Evolutionary conservation across 2,113 vertebrate species (phyloP).

Genomic region (Rhinoderma darwinii): DNA sequence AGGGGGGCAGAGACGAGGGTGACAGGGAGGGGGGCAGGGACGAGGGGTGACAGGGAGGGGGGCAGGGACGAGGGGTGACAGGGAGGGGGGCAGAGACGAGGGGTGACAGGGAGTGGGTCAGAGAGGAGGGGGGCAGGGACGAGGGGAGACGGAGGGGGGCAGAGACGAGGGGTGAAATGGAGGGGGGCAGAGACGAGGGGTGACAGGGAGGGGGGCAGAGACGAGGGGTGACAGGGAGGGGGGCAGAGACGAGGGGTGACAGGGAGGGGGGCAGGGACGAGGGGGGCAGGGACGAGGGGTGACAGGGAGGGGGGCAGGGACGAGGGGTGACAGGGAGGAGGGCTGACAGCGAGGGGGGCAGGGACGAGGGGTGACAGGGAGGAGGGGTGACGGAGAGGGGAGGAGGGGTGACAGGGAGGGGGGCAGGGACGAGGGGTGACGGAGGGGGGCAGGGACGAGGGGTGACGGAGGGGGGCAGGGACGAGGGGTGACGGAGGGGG

Average conservation of each 20-base stretch:
- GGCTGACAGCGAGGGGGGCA: background rate
- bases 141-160: no score
- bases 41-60: background rate
- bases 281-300: background rate
- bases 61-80: background rate
- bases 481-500: no score
- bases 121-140: no score
- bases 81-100: background rate
- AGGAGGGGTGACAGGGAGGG: background rate
- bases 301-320: background rate
- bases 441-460: background rate
- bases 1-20: background rate
- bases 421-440: background rate
- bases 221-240: background rate
- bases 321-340: background rate
- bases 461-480: no score
- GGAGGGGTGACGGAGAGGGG: background rate
- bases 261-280: background rate
- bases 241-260: background rate
- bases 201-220: background rate
- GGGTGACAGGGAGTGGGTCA: background rate
- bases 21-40: background rate
- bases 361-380: background rate
- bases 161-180: background rate
- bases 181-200: background rate